These are phyloP conservation scores for Leucosticte australis DNA, from an alignment of 2,113 vertebrate genomes.

Conservation along the genomic window DNA sequence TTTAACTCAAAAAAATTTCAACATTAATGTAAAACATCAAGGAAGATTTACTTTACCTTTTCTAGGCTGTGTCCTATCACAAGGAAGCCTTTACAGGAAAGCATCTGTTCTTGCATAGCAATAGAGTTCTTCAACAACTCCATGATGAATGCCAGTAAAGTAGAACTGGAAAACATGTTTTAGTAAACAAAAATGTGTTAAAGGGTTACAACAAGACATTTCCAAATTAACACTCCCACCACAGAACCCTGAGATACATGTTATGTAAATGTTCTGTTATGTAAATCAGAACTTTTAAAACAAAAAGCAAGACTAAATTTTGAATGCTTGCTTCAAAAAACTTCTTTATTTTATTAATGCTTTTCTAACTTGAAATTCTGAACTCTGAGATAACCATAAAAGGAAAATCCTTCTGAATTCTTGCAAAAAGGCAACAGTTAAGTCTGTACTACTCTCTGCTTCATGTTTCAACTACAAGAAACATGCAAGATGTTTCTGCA, in stretches of 20 bases:
- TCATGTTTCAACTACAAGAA: not conserved
- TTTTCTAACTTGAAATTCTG: not conserved
- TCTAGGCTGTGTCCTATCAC: constrained; percentile 95
- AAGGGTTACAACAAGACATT: not conserved
- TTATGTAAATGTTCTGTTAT: not conserved
- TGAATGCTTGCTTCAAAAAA: not conserved
- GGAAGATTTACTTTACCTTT: constrained; percentile 81
- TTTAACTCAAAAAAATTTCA: not conserved
- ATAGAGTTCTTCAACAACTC: constrained; percentile 96
- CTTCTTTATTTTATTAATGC: not conserved
- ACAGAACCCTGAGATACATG: not conserved
- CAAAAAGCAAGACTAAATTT: not conserved
- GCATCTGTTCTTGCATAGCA: constrained; percentile 98
- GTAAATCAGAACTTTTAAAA: not conserved
- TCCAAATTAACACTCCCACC: not conserved
- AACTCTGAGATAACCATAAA: not conserved
- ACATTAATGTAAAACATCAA: not conserved
- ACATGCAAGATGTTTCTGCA: no score
- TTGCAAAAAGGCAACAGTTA: not conserved
- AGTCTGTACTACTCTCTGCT: not conserved
- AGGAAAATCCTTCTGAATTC: not conserved
- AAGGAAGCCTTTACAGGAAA: constrained; percentile 96
- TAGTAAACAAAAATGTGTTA: not conserved
- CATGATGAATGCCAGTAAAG: constrained; percentile 94
- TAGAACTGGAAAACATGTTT: constrained; percentile 80